These are phyloP conservation scores for Clivina fossor DNA, from an alignment of 2,888 invertebrate genomes.

Conservation along the genomic window DNA sequence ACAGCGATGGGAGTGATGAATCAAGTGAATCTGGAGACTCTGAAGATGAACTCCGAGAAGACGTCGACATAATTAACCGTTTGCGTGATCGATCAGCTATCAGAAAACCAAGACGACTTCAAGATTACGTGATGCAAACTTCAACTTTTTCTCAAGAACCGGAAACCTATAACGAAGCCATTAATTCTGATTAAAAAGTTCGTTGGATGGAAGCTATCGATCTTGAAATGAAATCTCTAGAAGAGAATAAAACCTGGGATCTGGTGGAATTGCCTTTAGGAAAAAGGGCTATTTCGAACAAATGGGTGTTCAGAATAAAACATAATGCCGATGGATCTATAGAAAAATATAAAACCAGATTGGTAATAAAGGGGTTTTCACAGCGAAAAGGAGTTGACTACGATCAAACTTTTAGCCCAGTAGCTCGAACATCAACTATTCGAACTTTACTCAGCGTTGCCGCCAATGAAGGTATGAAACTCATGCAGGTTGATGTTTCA, in stretches of 20 bases:
- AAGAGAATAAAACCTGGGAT: conserved; percentile 40
- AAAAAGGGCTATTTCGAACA: conserved; percentile 38
- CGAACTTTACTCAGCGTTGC: conserved; percentile 35
- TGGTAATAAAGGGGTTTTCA: conserved; percentile 36
- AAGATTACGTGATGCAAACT: conserved; percentile 5
- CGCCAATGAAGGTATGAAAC: conserved; percentile 35
- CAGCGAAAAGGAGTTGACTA: conserved; percentile 38
- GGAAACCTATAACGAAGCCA: conserved; percentile 30
- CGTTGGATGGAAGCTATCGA: conserved; percentile 38
- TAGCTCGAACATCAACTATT: conserved; percentile 33
- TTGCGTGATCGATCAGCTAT: conserved; percentile 2
- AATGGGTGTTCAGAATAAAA: conserved; percentile 43
- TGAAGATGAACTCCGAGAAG: neutral
- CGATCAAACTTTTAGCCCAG: conserved; percentile 40
- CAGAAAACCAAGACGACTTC: neutral
- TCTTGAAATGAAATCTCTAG: conserved; percentile 39
- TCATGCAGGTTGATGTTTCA: conserved; percentile 25
- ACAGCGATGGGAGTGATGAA: neutral
- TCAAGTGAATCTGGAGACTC: neutral
- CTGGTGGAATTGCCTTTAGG: conserved; percentile 33
- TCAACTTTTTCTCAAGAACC: conserved; percentile 21
- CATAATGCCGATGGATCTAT: conserved; percentile 33
- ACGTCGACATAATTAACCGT: neutral
- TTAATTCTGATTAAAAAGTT: conserved; percentile 11
- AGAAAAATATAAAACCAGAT: conserved; percentile 39